Percentiles rank a stretch among this genome's conserved stretches.
Evolutionary conservation across 2,888 invertebrate species (phyloP).

Genomic region (Alloscopus bannaensis): DNA sequence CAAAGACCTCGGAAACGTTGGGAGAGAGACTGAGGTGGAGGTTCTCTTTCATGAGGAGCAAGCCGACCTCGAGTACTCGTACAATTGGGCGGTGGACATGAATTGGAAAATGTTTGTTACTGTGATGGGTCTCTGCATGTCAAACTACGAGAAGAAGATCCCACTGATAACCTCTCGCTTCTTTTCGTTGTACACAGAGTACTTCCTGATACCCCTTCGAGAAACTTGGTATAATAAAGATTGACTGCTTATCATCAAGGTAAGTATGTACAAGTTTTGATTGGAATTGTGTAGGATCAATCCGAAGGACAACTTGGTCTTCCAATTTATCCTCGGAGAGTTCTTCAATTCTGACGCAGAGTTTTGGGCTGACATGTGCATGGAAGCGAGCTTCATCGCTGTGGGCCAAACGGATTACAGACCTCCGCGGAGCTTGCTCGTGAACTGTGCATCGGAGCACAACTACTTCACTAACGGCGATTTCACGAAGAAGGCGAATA

Average conservation of each 20-base stretch:
- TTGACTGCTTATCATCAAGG: background rate
- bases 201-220: slow-evolving; percentile 61
- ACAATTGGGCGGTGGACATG: slow-evolving; percentile 65
- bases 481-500: slow-evolving; percentile 20
- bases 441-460: slow-evolving; percentile 61
- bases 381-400: slow-evolving; percentile 60
- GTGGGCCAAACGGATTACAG: slow-evolving; percentile 52
- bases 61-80: slow-evolving; percentile 59
- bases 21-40: slow-evolving; percentile 17
- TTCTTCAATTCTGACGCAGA: slow-evolving; percentile 60
- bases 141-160: slow-evolving; percentile 51
- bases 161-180: slow-evolving; percentile 57
- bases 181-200: slow-evolving; percentile 64
- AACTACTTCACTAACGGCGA: slow-evolving; percentile 59
- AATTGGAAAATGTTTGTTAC: slow-evolving; percentile 66
- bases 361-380: slow-evolving; percentile 58
- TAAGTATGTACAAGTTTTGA: too few species aligned
- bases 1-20: slow-evolving; percentile 4
- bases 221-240: slow-evolving; percentile 57
- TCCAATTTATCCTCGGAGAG: slow-evolving; percentile 65
- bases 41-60: slow-evolving; percentile 52
- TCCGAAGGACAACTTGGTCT: slow-evolving; percentile 62
- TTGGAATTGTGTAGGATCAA: slow-evolving; percentile 45
- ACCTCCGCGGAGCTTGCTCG: slow-evolving; percentile 57
- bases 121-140: slow-evolving; percentile 63